Conservation (phyloP, 2,113 vertebrate genomes). For the Chroicocephalus ridibundus region DNA sequence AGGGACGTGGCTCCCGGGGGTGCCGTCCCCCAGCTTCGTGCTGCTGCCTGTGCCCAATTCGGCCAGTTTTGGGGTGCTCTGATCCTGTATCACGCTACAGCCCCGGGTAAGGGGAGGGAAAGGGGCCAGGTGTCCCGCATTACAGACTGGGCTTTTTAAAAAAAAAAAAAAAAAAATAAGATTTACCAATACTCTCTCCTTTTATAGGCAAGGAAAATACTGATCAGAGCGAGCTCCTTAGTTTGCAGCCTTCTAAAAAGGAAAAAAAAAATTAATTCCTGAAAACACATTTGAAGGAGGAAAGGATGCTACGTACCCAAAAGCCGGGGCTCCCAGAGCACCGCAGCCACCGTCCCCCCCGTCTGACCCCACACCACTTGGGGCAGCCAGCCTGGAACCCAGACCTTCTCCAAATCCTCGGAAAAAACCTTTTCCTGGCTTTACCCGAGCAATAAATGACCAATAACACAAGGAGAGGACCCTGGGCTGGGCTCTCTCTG, state of each 20-base stretch:
- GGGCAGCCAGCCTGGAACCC: neutral
- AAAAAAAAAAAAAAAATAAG: neutral
- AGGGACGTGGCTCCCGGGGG: neutral
- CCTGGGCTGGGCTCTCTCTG: neutral
- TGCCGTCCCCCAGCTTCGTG: neutral
- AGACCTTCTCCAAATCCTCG: neutral
- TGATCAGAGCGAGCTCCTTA: fast-evolving
- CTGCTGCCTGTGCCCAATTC: fast-evolving
- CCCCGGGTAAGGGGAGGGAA: neutral
- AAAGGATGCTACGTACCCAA: neutral
- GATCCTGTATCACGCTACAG: fast-evolving
- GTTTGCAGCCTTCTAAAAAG: neutral
- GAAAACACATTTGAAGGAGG: neutral
- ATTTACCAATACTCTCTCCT: neutral
- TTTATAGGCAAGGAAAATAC: neutral
- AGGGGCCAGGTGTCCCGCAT: neutral
- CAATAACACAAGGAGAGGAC: fast-evolving
- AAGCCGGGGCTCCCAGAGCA: neutral
- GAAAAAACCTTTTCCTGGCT: neutral
- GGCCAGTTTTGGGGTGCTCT: neutral
- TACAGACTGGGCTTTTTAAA: neutral
- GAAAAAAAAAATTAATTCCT: neutral
- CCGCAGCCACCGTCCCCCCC: neutral
- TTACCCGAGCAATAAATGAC: fast-evolving
- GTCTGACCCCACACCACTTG: fast-evolving